Percentiles rank a stretch among this genome's conserved stretches.
These are phyloP conservation scores for Condylura cristata DNA, from an alignment of 2,113 vertebrate species.

Conservation along the genomic window DNA sequence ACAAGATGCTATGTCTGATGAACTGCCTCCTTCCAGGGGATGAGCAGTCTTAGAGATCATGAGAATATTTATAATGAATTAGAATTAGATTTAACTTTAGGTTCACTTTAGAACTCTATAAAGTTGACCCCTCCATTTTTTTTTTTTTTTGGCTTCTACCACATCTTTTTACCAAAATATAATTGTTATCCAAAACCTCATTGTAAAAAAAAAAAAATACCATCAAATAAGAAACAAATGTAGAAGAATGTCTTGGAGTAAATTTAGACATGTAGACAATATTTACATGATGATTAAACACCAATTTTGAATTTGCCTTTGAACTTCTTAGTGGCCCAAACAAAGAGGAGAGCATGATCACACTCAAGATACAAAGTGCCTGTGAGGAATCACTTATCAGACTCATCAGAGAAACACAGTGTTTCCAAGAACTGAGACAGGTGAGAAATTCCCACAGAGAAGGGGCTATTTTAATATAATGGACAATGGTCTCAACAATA, in stretches of 20 bases:
- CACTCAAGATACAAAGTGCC: background rate
- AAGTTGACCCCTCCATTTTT: background rate
- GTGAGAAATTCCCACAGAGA: background rate
- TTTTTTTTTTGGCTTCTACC: background rate
- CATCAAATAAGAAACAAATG: background rate
- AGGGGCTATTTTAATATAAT: background rate
- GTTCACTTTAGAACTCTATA: background rate
- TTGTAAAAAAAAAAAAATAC: background rate
- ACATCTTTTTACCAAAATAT: background rate
- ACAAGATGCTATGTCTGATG: background rate
- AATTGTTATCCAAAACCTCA: conserved; percentile 3
- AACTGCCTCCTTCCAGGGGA: conserved; percentile 2
- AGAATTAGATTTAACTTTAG: background rate
- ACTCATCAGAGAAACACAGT: background rate
- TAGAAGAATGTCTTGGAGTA: background rate
- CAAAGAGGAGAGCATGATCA: background rate
- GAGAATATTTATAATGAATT: conserved; percentile 10
- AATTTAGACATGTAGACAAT: background rate
- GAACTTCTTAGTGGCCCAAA: background rate
- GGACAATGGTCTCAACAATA: background rate
- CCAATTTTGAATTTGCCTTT: background rate
- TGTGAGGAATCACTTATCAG: background rate
- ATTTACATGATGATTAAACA: background rate
- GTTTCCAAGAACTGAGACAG: background rate
- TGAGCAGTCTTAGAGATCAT: background rate